Evolutionary conservation across 2,797 vertebrate species (phyloP), one percentile per base, ranked within the genome.

Genomic region (Pseudopleuronectes americanus): DNA sequence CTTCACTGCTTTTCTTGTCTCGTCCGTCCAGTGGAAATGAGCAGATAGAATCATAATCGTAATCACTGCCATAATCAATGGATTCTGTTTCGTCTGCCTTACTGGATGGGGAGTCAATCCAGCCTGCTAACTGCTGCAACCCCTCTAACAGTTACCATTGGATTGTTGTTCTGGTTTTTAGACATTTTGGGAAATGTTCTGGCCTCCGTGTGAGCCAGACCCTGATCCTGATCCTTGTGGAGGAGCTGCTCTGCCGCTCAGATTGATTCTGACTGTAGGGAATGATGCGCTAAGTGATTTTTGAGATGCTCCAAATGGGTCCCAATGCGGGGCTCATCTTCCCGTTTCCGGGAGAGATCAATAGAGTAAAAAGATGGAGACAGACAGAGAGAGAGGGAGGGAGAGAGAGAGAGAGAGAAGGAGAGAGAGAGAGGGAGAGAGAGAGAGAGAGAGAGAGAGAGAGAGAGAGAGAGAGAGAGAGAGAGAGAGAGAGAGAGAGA

Each of bases 251-350:
- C 70, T 80, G 68, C 85, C 49, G 71, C 61, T 75, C 59, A 52
- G 53, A 94, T 94, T 93, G 92, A 94, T 94, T 81, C 74, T 75
- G 83, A 68, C 87, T 90, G 86, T 69, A 70, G 76, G 81, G 87
- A 89, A 90, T 84, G 90, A 89, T 91, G 84, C 67, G 80, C 89
- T 90, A 93, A 94, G 90, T 93, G 93, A 93, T 94, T 94, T 92
- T 92, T 91, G 87, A 93, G 92, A 92, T 75, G 89, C 89, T 87
- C 90, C 88, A 93, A 94, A 95, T 95, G 91, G 92, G 89, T 93
- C 93, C 90, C 92, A 90, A 83, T 92, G 92, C 92, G 88, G 84
- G 80, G 86, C 91, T 93, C 91, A 84, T 92, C 90, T 90, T 92
- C 77, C 92, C 75, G 76, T 93, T 94, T 95, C 92, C 90, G 90